Evolutionary conservation across 2,888 invertebrate species (phyloP).

Genomic region (Rhimphoctona megacephalus): DNA sequence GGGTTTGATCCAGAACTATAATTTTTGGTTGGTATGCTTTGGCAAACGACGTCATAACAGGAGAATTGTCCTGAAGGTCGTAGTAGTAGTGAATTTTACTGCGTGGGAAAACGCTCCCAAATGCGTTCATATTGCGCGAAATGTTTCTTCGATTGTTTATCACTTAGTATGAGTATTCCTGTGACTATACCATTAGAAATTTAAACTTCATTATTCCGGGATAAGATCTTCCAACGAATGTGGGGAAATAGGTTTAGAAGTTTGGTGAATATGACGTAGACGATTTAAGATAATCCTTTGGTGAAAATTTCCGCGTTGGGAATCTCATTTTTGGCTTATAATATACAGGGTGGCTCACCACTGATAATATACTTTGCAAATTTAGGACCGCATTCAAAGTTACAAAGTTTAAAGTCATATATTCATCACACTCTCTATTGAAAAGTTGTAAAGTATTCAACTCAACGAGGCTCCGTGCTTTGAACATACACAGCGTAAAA

Average conservation of each 20-base stretch:
- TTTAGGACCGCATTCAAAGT: not conserved
- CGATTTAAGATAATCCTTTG: not conserved
- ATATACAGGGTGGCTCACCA: not conserved
- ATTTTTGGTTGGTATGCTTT: not conserved
- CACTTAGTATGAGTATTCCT: not conserved
- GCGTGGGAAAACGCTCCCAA: not conserved
- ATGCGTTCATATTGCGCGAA: not conserved
- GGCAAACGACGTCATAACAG: slow-evolving; percentile 1
- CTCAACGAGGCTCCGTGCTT: not conserved
- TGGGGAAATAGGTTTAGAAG: not conserved
- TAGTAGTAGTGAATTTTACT: slow-evolving; percentile 10
- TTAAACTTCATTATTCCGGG: not conserved
- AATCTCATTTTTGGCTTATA: not conserved
- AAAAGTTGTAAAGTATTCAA: not conserved
- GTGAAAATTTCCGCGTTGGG: not conserved
- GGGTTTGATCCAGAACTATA: not conserved
- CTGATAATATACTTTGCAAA: not conserved
- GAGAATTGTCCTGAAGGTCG: not conserved
- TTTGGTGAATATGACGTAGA: not conserved
- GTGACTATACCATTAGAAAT: not conserved
- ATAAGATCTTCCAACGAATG: not conserved
- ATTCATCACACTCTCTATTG: not conserved
- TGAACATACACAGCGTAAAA: not conserved
- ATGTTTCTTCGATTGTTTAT: slow-evolving; percentile 3
- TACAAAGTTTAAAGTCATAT: not conserved